These are phyloP conservation scores for Haliclystus octoradiatus DNA, from an alignment of 30 jellyfish, hydroid and myxozoan genomes.

Conservation along the genomic window DNA sequence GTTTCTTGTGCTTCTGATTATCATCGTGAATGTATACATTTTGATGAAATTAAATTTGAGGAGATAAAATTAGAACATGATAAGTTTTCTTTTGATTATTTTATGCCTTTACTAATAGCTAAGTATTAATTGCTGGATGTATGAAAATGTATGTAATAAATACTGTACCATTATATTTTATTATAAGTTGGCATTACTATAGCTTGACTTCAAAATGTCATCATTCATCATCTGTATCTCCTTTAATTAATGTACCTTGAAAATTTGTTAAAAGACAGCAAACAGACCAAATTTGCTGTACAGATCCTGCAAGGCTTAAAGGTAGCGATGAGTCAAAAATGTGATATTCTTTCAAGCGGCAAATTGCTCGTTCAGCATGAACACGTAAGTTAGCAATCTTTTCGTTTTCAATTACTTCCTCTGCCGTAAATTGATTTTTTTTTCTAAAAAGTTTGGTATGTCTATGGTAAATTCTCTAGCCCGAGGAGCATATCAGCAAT, in stretches of 20 bases:
- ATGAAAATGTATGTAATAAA: too few species aligned
- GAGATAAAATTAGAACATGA: too few species aligned
- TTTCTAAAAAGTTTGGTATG: background rate
- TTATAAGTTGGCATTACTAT: too few species aligned
- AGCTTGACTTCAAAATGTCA: too few species aligned
- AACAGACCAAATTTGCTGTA: background rate
- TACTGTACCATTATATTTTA: too few species aligned
- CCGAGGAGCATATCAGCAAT: background rate
- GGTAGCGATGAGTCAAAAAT: background rate
- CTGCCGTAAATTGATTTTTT: background rate
- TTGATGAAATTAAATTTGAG: too few species aligned
- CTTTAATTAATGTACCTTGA: background rate
- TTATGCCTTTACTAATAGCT: too few species aligned
- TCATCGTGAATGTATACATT: too few species aligned
- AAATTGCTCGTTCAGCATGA: background rate
- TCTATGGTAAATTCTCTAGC: background rate
- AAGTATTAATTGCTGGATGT: too few species aligned
- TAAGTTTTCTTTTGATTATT: too few species aligned
- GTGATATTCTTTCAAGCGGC: background rate
- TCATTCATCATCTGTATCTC: too few species aligned
- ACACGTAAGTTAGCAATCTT: background rate
- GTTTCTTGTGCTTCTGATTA: too few species aligned
- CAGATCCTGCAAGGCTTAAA: background rate
- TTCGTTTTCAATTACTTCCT: background rate
- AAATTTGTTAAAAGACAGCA: background rate